phyloP scores from a whole-genome alignment of 2,797 vertebrate species.

The Choloepus didactylus region DNA sequence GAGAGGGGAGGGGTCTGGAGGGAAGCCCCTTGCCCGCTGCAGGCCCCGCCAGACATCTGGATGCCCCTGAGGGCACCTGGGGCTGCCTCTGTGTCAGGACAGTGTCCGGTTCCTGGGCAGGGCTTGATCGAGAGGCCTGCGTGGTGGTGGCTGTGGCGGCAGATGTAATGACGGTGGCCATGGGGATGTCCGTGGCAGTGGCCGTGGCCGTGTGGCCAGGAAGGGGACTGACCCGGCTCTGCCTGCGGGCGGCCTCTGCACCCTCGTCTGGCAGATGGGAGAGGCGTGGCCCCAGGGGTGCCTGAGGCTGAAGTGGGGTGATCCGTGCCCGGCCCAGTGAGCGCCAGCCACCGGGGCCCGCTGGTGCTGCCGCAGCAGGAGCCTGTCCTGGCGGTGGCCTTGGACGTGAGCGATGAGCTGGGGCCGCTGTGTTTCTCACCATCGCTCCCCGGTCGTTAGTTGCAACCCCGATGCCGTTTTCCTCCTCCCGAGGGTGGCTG shows the following conservation, averaged over 20 bases:
- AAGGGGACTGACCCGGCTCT: background rate
- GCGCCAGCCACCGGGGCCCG: fast-evolving
- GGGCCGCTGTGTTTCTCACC: background rate
- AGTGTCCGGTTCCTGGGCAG: background rate
- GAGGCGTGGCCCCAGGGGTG: background rate
- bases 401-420: background rate
- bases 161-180: too few species aligned
- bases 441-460: background rate
- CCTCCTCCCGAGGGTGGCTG: background rate
- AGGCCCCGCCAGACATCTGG: background rate
- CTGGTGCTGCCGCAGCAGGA: background rate
- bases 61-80: background rate
- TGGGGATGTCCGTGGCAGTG: too few species aligned
- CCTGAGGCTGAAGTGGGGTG: background rate
- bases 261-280: background rate
- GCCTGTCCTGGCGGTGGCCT: background rate
- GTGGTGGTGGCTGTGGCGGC: background rate
- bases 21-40: background rate
- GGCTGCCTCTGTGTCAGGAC: too few species aligned
- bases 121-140: background rate
- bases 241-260: background rate
- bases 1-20: background rate
- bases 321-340: background rate
- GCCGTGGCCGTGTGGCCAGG: background rate
- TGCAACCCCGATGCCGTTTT: background rate